A percentile compares a stretch with the other conserved stretches of the same genome.
Evolutionary conservation across 2,888 invertebrate genomes (phyloP).

Genomic region (Callyntrura guangdongensis): DNA sequence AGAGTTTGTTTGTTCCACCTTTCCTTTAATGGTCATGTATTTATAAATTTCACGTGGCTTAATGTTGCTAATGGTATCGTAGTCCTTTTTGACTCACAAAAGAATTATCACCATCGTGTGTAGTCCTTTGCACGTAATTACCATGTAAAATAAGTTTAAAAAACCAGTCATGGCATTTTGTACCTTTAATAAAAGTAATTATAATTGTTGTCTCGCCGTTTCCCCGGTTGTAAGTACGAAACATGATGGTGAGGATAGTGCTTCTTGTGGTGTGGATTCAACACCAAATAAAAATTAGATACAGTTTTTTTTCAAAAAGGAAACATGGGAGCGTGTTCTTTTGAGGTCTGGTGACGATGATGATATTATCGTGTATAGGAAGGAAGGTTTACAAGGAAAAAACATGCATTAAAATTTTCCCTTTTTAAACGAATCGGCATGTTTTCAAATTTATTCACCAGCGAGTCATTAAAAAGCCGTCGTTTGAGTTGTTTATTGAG

Average conservation of each 20-base stretch:
- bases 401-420: slow-evolving; percentile 5
- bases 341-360: too few relatives aligned
- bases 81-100: slow-evolving; percentile 68
- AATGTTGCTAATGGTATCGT: slow-evolving; percentile 73
- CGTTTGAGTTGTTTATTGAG: not conserved
- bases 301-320: slow-evolving; percentile 34
- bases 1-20: slow-evolving; percentile 77
- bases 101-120: slow-evolving; percentile 75
- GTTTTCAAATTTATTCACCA: slow-evolving; percentile 19
- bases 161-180: slow-evolving; percentile 67
- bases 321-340: not conserved
- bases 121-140: slow-evolving; percentile 76
- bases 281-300: slow-evolving; percentile 78
- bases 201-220: slow-evolving; percentile 56
- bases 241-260: not conserved
- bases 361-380: not conserved
- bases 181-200: slow-evolving; percentile 66
- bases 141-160: slow-evolving; percentile 66
- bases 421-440: not conserved
- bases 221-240: not conserved
- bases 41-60: slow-evolving; percentile 80
- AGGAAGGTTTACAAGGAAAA: slow-evolving; percentile 6
- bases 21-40: slow-evolving; percentile 78
- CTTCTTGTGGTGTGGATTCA: slow-evolving; percentile 66
- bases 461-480: not conserved